phyloP scores from a whole-genome alignment of 2,797 vertebrate genomes.

The Hozukius guyotensis region DNA sequence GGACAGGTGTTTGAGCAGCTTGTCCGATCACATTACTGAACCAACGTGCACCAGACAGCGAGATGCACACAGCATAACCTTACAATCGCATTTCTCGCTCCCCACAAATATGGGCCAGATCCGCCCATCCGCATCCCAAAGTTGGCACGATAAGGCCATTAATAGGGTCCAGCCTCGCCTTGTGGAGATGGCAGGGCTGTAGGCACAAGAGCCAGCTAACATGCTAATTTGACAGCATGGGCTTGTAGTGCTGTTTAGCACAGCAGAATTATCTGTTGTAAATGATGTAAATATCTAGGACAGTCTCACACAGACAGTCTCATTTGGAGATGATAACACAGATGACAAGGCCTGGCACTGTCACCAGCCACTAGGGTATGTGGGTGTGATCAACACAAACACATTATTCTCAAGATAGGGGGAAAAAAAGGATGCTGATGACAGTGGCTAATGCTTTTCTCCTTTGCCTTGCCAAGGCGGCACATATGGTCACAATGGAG shows the following conservation, averaged over 20 bases:
- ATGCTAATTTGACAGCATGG: conserved; percentile 78
- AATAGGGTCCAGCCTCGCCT: conserved; percentile 70
- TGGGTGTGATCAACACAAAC: conserved; percentile 84
- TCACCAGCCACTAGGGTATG: conserved; percentile 79
- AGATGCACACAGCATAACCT: conserved; percentile 87
- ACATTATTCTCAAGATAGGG: conserved; percentile 79
- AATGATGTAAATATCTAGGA: conserved; percentile 81
- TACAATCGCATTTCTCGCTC: conserved; percentile 86
- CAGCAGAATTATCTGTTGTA: conserved; percentile 72
- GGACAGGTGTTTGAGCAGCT: conserved; percentile 86
- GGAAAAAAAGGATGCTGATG: conserved; percentile 64
- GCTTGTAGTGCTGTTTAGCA: conserved; percentile 70
- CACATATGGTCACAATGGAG: conserved; percentile 71
- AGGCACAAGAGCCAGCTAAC: conserved; percentile 72
- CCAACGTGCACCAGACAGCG: conserved; percentile 82
- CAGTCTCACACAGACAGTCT: conserved; percentile 75
- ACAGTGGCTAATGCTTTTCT: conserved; percentile 71
- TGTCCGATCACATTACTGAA: conserved; percentile 84
- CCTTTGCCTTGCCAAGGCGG: conserved; percentile 64
- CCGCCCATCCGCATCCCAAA: conserved; percentile 67
- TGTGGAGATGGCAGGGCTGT: conserved; percentile 63
- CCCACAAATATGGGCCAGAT: conserved; percentile 73
- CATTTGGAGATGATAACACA: conserved; percentile 79
- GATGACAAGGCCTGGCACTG: conserved; percentile 82
- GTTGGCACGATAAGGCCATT: conserved; percentile 76